phyloP scores from a whole-genome alignment of 2,888 invertebrate genomes.

The Cryptus armator region DNA sequence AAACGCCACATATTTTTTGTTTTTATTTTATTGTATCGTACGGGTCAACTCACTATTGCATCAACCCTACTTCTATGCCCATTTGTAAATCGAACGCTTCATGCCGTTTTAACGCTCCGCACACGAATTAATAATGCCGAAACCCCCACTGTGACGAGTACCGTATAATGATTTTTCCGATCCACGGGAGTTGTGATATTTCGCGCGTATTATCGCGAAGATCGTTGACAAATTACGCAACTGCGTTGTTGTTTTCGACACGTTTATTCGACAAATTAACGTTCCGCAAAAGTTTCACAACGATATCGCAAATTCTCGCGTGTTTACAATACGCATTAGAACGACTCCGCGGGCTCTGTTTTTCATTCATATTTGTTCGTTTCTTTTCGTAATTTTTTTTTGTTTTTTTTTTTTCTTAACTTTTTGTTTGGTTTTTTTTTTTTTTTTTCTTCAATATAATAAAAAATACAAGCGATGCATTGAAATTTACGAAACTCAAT shows the following conservation, averaged over 20 bases:
- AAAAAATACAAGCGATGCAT: conserved; percentile 82
- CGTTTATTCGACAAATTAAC: conserved; percentile 73
- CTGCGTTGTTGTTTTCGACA: conserved; percentile 37
- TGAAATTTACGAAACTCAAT: conserved; percentile 83
- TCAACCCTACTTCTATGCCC: conserved; percentile 76
- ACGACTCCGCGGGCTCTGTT: conserved; percentile 70
- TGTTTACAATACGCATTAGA: conserved; percentile 74
- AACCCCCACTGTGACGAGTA: conserved; percentile 77
- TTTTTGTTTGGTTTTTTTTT: conserved; percentile 35
- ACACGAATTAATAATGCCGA: conserved; percentile 73
- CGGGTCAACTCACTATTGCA: conserved; percentile 80
- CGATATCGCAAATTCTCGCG: conserved; percentile 70
- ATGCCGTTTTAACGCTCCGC: conserved; percentile 71
- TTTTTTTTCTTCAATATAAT: conserved; percentile 64
- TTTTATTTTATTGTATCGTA: conserved; percentile 60
- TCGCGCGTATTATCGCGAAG: conserved; percentile 62
- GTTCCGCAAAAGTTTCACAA: conserved; percentile 77
- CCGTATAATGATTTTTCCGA: conserved; percentile 71
- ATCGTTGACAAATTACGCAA: background rate
- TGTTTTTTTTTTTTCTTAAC: conserved; percentile 46
- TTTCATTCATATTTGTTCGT: conserved; percentile 63
- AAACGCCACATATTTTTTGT: conserved; percentile 67
- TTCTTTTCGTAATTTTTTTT: conserved; percentile 33
- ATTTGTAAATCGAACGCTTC: conserved; percentile 73
- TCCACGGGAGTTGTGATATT: conserved; percentile 71